Percentiles rank a stretch among this genome's conserved stretches.
Evolutionary conservation across 1,140 invertebrate genomes (phyloP).

Genomic region (Elysia chlorotica): DNA sequence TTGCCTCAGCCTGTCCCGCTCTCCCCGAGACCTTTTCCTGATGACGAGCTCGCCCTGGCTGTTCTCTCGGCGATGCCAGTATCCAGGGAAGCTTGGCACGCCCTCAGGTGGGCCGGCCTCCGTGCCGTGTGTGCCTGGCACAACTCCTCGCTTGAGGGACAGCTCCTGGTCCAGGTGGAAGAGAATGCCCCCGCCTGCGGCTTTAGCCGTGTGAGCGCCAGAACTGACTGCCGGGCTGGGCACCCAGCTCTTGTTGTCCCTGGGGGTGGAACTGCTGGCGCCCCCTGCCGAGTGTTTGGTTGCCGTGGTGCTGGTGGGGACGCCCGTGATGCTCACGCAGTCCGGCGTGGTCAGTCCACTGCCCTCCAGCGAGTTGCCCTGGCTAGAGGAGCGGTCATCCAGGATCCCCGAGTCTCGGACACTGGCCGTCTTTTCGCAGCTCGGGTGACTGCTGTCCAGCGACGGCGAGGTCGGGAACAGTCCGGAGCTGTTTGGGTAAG

Average conservation of each 20-base stretch:
- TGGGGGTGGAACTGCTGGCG: background rate
- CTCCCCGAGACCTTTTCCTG: conserved; percentile 28
- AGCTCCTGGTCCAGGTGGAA: background rate
- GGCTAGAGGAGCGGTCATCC: conserved; percentile 17
- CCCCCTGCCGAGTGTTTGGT: background rate
- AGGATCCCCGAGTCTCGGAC: conserved; percentile 14
- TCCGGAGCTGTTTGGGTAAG: no score
- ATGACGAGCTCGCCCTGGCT: conserved; percentile 26
- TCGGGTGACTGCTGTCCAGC: background rate
- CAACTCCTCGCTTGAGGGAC: no score
- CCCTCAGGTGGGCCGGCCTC: background rate
- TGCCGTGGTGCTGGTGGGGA: background rate
- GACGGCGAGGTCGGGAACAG: background rate
- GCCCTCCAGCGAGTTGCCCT: conserved; percentile 13
- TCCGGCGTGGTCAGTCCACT: conserved; percentile 5
- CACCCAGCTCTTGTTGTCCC: no score
- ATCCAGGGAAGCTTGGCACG: background rate
- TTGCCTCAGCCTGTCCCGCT: conserved; percentile 30
- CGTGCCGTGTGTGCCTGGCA: no score
- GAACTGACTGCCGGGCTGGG: background rate
- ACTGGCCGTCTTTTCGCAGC: background rate
- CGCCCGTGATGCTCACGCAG: background rate
- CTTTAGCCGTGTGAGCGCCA: background rate
- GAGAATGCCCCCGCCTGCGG: background rate
- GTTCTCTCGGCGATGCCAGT: conserved; percentile 18